phyloP scores from a whole-genome alignment of 2,797 vertebrate species.

The Taenioides sp. region DNA sequence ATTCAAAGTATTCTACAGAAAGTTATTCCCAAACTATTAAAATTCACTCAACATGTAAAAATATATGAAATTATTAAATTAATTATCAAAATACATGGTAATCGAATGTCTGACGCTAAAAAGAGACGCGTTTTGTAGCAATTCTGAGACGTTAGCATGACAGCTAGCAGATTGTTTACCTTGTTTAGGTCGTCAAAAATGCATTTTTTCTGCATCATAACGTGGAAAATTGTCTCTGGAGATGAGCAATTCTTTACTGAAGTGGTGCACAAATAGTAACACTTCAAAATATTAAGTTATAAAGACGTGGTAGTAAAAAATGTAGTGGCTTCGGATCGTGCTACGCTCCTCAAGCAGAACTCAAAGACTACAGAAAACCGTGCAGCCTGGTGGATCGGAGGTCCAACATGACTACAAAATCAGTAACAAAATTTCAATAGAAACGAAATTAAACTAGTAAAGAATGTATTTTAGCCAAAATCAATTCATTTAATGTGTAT shows the following conservation, averaged over 20 bases:
- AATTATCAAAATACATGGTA: neutral
- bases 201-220: neutral
- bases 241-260: accelerated
- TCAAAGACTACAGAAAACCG: neutral
- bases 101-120: neutral
- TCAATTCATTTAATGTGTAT: too few species aligned
- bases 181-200: constrained; percentile 3
- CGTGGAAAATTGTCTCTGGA: accelerated
- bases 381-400: constrained; percentile 33
- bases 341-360: neutral
- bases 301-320: too few species aligned
- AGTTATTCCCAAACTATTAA: too few species aligned
- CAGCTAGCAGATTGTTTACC: constrained; percentile 38
- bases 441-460: too few species aligned
- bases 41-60: too few species aligned
- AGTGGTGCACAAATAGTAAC: accelerated
- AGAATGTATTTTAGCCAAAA: too few species aligned
- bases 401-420: neutral
- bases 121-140: neutral
- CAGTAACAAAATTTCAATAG: too few species aligned
- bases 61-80: too few species aligned
- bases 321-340: neutral
- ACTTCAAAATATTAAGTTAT: neutral
- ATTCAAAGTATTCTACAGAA: too few species aligned
- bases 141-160: constrained; percentile 17